A percentile compares a stretch with the other conserved stretches of the same genome.
These are phyloP conservation scores for Glyphotaelius pellucidus DNA, from an alignment of 2,888 invertebrate species.

Conservation along the genomic window DNA sequence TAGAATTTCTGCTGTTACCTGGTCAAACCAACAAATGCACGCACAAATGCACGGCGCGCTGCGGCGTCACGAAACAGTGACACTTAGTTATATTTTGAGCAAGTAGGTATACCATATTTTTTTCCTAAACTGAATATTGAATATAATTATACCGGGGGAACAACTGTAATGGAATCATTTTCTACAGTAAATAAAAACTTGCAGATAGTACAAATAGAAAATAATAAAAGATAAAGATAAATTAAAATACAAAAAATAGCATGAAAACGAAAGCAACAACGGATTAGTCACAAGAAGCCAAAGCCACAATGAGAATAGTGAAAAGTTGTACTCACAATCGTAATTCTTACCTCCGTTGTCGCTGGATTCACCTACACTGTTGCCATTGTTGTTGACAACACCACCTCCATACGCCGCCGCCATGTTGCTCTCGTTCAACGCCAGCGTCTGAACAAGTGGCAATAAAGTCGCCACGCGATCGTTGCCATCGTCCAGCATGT, in stretches of 20 bases:
- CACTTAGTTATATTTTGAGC: no score
- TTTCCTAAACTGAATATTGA: no score
- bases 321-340: conserved; percentile 33
- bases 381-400: conserved; percentile 74
- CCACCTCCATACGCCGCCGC: conserved; percentile 70
- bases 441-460: conserved; percentile 67
- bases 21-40: no score
- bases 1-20: no score
- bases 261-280: not conserved
- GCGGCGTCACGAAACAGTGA: no score
- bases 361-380: conserved; percentile 75
- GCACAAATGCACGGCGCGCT: no score
- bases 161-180: no score
- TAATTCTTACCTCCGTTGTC: conserved; percentile 74
- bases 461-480: conserved; percentile 51
- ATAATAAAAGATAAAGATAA: not conserved
- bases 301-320: not conserved
- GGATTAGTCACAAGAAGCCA: not conserved
- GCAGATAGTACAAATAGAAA: not conserved
- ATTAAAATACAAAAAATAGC: not conserved
- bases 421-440: conserved; percentile 70
- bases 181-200: not conserved
- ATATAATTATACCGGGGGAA: no score
- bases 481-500: conserved; percentile 51
- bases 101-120: no score